Conservation (phyloP, 2,797 vertebrate genomes). For the Pachyuromys duprasi region DNA sequence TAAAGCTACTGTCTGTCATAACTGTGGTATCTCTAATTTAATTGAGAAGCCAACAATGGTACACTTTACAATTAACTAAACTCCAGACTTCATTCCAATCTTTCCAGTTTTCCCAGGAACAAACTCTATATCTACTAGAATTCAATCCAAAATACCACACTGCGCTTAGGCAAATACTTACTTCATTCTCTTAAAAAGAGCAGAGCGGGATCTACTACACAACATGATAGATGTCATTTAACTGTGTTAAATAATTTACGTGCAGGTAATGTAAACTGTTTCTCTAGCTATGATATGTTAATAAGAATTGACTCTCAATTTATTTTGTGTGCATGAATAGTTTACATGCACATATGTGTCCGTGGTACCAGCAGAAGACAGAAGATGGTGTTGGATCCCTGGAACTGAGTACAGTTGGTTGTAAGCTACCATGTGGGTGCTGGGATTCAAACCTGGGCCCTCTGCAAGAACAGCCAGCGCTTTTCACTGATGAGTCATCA, state of each 20-base stretch:
- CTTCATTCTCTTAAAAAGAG: constrained; percentile 5
- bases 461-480: not conserved
- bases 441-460: not conserved
- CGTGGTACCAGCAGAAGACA: not conserved
- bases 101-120: constrained; percentile 40
- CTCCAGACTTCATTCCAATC: constrained; percentile 31
- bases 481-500: not conserved
- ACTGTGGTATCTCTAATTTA: not conserved
- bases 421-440: not conserved
- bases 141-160: not conserved
- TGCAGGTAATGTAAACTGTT: not conserved
- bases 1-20: not conserved
- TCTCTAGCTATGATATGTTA: not conserved
- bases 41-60: not conserved
- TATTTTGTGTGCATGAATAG: not conserved
- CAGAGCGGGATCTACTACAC: not conserved
- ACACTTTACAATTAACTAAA: constrained; percentile 9
- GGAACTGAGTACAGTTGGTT: not conserved
- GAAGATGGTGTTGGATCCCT: not conserved
- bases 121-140: constrained; percentile 19
- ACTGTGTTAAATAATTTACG: not conserved
- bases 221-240: constrained; percentile 12
- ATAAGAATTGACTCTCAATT: not conserved
- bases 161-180: constrained; percentile 1
- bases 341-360: not conserved